A percentile compares a stretch with the other conserved stretches of the same genome.
Evolutionary conservation across 2,888 invertebrate genomes (phyloP).

Genomic region (Stenchaetothrips biformis): DNA sequence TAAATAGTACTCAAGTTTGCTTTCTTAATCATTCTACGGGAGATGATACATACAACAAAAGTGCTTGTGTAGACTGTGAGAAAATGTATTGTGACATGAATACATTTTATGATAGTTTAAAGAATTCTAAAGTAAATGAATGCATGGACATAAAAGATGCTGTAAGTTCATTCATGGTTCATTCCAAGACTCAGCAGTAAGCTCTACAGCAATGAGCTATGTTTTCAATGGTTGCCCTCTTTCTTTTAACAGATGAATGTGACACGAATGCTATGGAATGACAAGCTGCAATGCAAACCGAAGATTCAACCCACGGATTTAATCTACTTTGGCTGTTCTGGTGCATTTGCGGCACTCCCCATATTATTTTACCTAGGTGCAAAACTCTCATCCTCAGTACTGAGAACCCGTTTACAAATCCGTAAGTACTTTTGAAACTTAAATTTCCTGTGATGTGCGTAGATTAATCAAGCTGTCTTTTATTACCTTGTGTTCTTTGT

Average conservation of each 20-base stretch:
- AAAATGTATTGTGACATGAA: slow-evolving; percentile 53
- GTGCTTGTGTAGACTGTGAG: slow-evolving; percentile 54
- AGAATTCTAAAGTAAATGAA: slow-evolving; percentile 43
- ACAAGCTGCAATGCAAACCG: background rate
- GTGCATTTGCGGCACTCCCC: background rate
- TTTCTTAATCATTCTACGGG: slow-evolving; percentile 47
- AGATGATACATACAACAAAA: slow-evolving; percentile 40
- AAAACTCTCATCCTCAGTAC: background rate
- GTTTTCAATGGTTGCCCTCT: background rate
- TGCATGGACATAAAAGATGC: slow-evolving; percentile 66
- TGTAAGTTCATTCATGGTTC: slow-evolving; percentile 46
- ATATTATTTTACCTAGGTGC: background rate
- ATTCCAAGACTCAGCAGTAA: background rate
- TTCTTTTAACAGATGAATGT: background rate
- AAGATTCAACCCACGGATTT: background rate
- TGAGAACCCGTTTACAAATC: background rate
- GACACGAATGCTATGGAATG: background rate
- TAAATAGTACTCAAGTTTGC: slow-evolving; percentile 45
- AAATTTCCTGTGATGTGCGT: background rate
- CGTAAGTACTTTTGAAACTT: background rate
- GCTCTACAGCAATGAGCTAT: background rate
- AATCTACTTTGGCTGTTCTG: background rate
- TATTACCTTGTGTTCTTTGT: background rate
- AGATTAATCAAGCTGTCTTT: no score
- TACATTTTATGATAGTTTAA: slow-evolving; percentile 55